Percentiles rank a stretch among this genome's conserved stretches.
Evolutionary conservation across 2,113 vertebrate genomes (phyloP).

Genomic region (Ceyx melanurus): DNA sequence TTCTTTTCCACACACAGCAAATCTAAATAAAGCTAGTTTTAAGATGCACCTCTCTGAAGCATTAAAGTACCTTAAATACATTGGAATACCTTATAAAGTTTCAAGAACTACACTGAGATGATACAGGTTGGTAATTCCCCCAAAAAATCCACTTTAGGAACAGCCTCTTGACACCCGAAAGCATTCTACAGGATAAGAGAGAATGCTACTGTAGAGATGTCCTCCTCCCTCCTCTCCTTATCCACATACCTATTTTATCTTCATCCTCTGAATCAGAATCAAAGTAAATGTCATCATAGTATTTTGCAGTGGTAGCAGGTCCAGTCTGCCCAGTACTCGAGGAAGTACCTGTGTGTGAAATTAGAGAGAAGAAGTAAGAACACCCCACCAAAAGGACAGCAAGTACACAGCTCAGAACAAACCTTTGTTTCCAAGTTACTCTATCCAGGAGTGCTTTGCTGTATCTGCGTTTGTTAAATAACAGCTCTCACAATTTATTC

Average conservation of each 20-base stretch:
- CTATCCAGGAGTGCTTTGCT: neutral
- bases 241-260: slow-evolving; percentile 74
- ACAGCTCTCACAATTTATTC: neutral
- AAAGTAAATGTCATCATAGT: slow-evolving; percentile 93
- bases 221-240: neutral
- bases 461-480: neutral
- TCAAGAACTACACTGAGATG: neutral
- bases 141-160: neutral
- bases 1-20: neutral
- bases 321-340: slow-evolving; percentile 47
- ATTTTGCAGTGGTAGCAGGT: slow-evolving; percentile 30
- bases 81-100: neutral
- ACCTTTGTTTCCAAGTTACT: neutral
- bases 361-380: neutral
- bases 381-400: neutral
- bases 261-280: slow-evolving; percentile 92
- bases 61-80: neutral
- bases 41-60: neutral
- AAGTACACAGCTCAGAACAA: neutral
- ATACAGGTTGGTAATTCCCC: neutral
- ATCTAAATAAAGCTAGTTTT: neutral
- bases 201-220: too few relatives aligned
- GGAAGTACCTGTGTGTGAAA: slow-evolving; percentile 65
- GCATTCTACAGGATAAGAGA: neutral
- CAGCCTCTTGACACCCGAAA: neutral